Evolutionary conservation across 1,140 invertebrate species (phyloP), one percentile per base, ranked within the genome.

Genomic region (Aplysia californica): DNA sequence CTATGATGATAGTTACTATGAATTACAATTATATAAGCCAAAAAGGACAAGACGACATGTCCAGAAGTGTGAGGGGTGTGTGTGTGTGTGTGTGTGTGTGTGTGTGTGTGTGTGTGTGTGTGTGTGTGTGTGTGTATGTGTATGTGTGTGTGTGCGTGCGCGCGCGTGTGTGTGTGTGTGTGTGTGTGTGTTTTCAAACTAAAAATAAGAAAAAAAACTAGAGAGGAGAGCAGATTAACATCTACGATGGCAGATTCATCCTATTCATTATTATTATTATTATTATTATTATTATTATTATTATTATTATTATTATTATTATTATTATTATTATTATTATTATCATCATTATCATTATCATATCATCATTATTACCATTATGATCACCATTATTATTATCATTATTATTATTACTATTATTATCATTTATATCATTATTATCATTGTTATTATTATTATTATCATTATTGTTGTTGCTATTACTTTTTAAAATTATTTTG

Each of bases 81-180:
- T n/a, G n/a, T n/a, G n/a, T n/a, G n/a, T n/a, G n/a, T n/a, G n/a
- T n/a, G n/a, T n/a, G 3, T 39, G 38, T 65, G 36, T 65, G 31
- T 66, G 38, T 41, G 4, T 74, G 23, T 74, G 33, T 74, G 31
- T 74, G 56, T 65, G 58, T 75, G 33, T 74, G 31, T 74, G 18
- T 74, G 71, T 64, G 26, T 65, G 59, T 75, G 18, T 74, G 58
- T 65, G 20, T 65, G 58, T n/a, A n/a, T 66, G 72, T 65, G 58
- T 75, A 39, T 66, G 35, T 75, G 61, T 75, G 36, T 65, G 59
- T 75, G 35, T 75, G 39, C 66, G 35, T 75, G 61, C 66, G 35
- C 66, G 36, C 66, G 20, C 10, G 38, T 75, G 59, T 23, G 39
- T 65, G 21, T 70, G 68, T 23, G 15, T 26, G 64, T 31, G 64